Conservation (phyloP, 2,888 invertebrate species). For the Amaurobius ferox region DNA sequence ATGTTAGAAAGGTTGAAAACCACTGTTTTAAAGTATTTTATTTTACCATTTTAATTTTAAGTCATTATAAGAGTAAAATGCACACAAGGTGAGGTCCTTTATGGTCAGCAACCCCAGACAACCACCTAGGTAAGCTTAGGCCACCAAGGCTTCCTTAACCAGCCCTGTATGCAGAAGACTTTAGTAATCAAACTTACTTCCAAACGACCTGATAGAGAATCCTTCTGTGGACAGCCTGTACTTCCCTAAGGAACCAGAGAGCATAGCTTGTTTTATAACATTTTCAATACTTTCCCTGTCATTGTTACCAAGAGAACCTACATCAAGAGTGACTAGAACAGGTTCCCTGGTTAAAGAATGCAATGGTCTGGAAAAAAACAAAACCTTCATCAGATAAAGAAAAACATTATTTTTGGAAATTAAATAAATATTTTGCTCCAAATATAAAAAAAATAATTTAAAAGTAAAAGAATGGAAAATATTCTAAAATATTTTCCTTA, state of each 20-base stretch:
- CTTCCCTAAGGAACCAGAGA: conserved; percentile 79
- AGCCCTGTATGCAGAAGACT: too few species aligned
- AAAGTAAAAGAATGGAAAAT: background rate
- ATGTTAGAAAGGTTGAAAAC: too few species aligned
- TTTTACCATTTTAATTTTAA: too few species aligned
- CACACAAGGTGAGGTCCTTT: too few species aligned
- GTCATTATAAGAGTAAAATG: too few species aligned
- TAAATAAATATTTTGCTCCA: background rate
- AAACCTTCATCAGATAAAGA: background rate
- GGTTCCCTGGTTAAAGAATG: conserved; percentile 43
- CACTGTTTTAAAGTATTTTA: too few species aligned
- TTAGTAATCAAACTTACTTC: conserved; percentile 80
- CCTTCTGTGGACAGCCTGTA: conserved; percentile 81
- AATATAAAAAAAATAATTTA: background rate
- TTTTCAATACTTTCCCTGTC: conserved; percentile 80
- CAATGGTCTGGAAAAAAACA: conserved; percentile 8
- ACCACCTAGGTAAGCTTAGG: too few species aligned
- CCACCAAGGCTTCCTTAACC: too few species aligned
- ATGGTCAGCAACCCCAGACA: too few species aligned
- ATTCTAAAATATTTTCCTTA: too few species aligned
- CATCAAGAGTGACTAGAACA: conserved; percentile 82
- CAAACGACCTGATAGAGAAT: conserved; percentile 81
- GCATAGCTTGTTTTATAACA: conserved; percentile 81
- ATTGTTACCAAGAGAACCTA: conserved; percentile 82
- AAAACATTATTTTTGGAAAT: too few species aligned